Evolutionary conservation across 2,113 vertebrate genomes (phyloP).

Genomic region (Amblyopsis rosae): DNA sequence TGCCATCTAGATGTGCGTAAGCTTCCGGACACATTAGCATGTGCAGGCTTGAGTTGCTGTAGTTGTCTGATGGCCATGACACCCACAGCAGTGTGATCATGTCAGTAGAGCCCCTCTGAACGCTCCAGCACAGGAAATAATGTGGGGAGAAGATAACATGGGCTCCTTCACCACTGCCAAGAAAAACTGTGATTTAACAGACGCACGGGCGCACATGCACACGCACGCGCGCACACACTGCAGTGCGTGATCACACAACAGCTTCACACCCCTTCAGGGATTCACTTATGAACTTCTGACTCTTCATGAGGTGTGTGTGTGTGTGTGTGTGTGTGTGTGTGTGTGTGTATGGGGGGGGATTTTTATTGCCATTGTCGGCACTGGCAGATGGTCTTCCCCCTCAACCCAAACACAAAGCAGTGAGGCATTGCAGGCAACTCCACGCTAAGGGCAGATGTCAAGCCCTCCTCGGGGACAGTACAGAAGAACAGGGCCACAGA

Average conservation of each 20-base stretch:
- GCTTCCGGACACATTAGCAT: neutral
- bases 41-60: constrained; percentile 2
- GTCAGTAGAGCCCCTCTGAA: constrained; percentile 18
- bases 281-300: neutral
- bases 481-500: constrained; percentile 38
- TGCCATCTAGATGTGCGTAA: neutral
- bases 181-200: constrained; percentile 14
- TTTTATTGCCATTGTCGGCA: constrained; percentile 49
- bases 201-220: neutral
- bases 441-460: constrained; percentile 72
- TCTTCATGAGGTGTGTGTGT: neutral
- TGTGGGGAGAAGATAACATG: constrained; percentile 16
- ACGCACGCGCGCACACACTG: neutral
- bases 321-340: neutral
- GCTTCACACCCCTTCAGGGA: neutral
- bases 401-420: constrained; percentile 70
- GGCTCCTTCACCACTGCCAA: constrained; percentile 2
- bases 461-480: constrained; percentile 61
- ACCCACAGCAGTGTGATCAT: neutral
- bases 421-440: constrained; percentile 48
- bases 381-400: constrained; percentile 65
- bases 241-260: neutral
- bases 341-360: neutral
- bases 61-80: neutral
- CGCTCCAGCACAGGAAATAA: constrained; percentile 17